These are phyloP conservation scores for Drosophila phalerata DNA, from an alignment of 2,888 invertebrate species.

Conservation along the genomic window DNA sequence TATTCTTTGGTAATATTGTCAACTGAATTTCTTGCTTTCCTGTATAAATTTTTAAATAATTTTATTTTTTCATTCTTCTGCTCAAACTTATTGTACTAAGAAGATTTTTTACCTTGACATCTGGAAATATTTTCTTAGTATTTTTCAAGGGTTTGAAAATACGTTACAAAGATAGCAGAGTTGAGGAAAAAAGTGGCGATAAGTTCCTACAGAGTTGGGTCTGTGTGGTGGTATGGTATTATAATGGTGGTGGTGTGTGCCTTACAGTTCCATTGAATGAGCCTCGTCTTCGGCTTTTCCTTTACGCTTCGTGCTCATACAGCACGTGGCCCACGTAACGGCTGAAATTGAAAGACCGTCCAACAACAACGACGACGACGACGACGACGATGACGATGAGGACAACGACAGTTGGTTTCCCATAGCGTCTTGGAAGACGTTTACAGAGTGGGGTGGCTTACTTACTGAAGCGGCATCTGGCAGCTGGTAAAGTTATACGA, in stretches of 20 bases:
- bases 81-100: not conserved
- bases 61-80: not conserved
- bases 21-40: no score
- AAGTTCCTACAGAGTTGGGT: slow-evolving; percentile 19
- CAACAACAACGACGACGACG: not conserved
- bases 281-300: slow-evolving; percentile 49
- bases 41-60: not conserved
- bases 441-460: slow-evolving; percentile 63
- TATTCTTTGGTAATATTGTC: not conserved
- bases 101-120: not conserved
- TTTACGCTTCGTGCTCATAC: slow-evolving; percentile 66
- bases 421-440: slow-evolving; percentile 77
- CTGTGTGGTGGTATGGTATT: not conserved
- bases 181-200: slow-evolving; percentile 32
- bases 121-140: not conserved
- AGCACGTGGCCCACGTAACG: slow-evolving; percentile 71
- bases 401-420: slow-evolving; percentile 74
- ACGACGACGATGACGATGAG: slow-evolving; percentile 13
- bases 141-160: slow-evolving; percentile 23
- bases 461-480: slow-evolving; percentile 60
- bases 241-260: slow-evolving; percentile 51
- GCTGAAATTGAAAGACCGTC: slow-evolving; percentile 33
- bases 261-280: slow-evolving; percentile 73
- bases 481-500: slow-evolving; percentile 55
- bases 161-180: slow-evolving; percentile 62